Conservation (phyloP, 35 echinoderm and acorn worm genomes). For the Heliocidaris erythrogramma region DNA sequence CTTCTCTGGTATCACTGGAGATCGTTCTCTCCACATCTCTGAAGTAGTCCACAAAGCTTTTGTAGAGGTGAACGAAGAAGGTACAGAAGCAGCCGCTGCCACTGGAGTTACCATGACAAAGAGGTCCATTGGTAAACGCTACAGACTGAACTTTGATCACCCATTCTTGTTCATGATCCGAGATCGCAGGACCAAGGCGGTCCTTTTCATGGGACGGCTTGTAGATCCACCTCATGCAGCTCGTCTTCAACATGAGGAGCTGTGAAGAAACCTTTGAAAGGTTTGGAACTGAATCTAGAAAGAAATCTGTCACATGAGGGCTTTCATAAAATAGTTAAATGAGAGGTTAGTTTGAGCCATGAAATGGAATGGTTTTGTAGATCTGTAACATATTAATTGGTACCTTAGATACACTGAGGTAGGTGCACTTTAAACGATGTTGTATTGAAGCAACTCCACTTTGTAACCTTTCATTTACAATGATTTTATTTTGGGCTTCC, state of each 20-base stretch:
- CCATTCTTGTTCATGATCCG: conserved; percentile 87
- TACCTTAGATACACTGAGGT: too few species aligned
- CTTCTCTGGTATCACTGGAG: conserved; percentile 64
- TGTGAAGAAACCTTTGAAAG: neutral
- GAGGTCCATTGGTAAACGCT: neutral
- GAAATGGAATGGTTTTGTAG: too few species aligned
- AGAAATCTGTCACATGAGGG: neutral
- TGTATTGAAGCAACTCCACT: too few species aligned
- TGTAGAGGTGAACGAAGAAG: conserved; percentile 91
- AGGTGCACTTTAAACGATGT: too few species aligned
- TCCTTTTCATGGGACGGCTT: conserved; percentile 78
- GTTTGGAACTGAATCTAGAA: neutral
- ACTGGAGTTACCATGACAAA: conserved; percentile 32
- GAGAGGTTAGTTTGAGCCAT: too few species aligned
- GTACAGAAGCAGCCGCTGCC: conserved; percentile 86
- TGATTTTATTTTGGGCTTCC: too few species aligned
- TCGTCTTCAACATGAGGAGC: neutral
- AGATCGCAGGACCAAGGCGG: conserved; percentile 58
- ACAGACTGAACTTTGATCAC: conserved; percentile 52
- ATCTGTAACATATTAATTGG: too few species aligned
- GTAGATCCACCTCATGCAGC: conserved; percentile 50
- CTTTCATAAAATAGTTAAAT: neutral
- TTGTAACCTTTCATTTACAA: too few species aligned
- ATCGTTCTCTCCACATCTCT: conserved; percentile 62
- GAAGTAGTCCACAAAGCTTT: conserved; percentile 89